Evolutionary conservation across 2,113 vertebrate species (phyloP).

Genomic region (Platycercus adscitus): DNA sequence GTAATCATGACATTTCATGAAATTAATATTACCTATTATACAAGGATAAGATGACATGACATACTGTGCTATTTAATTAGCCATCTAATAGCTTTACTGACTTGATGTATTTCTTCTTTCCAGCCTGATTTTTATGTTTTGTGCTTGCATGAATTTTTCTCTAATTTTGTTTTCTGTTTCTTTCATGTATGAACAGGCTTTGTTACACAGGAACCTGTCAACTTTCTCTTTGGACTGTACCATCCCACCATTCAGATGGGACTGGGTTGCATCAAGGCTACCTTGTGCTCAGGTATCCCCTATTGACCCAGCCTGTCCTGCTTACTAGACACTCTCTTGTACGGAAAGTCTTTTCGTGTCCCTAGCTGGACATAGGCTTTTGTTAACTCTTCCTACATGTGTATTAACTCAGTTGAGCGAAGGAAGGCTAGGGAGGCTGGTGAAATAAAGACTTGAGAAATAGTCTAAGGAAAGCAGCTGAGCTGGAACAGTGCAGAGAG

Average conservation of each 20-base stretch:
- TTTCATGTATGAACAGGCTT: not conserved
- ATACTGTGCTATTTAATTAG: not conserved
- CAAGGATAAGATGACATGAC: not conserved
- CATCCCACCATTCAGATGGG: not conserved
- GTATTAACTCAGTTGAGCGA: not conserved
- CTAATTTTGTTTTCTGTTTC: not conserved
- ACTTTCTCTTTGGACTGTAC: not conserved
- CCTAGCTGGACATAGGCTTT: not conserved
- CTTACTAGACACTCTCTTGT: not conserved
- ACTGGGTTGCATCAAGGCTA: not conserved
- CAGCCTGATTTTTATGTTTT: not conserved
- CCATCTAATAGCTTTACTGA: not conserved
- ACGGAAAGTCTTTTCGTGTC: not conserved
- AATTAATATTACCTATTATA: not conserved
- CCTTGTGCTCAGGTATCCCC: not conserved
- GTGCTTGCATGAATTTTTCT: not conserved
- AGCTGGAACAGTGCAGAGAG: not conserved
- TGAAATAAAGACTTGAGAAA: not conserved
- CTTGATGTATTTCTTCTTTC: not conserved
- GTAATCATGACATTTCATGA: not conserved
- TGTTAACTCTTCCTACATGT: not conserved
- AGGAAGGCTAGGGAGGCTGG: not conserved
- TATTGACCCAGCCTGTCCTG: not conserved
- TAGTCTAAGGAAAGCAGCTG: not conserved
- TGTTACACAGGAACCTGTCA: not conserved